Evolutionary conservation across 2,797 vertebrate species (phyloP), one percentile per base, ranked within the genome.

Genomic region (Silurus aristotelis): DNA sequence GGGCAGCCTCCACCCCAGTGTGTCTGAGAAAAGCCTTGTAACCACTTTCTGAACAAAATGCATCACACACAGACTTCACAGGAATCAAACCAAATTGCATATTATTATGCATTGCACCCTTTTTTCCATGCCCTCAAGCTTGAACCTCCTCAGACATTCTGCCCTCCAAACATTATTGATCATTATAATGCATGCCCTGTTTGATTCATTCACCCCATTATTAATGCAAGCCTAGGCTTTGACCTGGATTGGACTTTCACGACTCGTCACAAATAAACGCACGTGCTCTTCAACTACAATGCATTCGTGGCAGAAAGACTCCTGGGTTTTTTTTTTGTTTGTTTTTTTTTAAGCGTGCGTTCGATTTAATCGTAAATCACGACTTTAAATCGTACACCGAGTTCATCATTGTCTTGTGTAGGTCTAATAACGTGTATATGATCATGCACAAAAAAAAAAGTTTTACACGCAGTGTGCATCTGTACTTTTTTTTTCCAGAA

Each of bases 221-320:
- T n/a, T 48, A 25, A 46, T 10, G 46, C 43, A n/a, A 31, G 48
- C 6, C 12, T 8, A 22, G 12, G 10, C 3, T 43, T 1, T 6
- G 19, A 80, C 52, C 63, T 19, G 22, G 14, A 38, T 9, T 46
- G 15, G 1, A 27, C 4, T 27, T 58, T 1, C 5, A 38, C 2
- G 7, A 70, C 22, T 43, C 1, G 55, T 38, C 56, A 1, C 1
- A 38, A 8, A 8, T 38, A 15, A 52, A 38, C 15, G 46, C 46
- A 67, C 43, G 61, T 66, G 20, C 66, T 22, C 19, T 15, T 70
- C n/a, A 22, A 19, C 15, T 6, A 25, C 1, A 60, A 43, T 82
- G 80, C 67, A 6, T 71, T 82, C 80, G 80, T 82, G 80, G 80
- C 80, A 82, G 66, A 71, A 58, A 60, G 3, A 22, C 52, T 71